Percentiles rank a stretch among this genome's conserved stretches.
These are phyloP conservation scores for Ophion slaviceki DNA, from an alignment of 2,888 invertebrate genomes.

Conservation along the genomic window DNA sequence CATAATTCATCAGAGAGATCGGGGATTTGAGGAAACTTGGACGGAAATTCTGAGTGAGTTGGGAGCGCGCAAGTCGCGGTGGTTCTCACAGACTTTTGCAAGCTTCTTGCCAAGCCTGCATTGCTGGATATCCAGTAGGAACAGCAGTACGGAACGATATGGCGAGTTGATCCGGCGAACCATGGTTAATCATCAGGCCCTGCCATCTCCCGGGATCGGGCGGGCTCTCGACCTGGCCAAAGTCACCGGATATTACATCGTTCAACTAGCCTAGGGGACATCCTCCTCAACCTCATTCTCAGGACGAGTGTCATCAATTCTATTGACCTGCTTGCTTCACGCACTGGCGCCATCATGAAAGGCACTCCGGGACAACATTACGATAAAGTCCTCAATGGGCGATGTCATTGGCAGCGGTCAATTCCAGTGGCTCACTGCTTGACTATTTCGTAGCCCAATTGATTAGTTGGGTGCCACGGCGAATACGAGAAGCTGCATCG, in stretches of 20 bases:
- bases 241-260: not conserved
- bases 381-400: no score
- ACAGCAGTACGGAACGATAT: conserved; percentile 17
- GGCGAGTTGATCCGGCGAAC: conserved; percentile 19
- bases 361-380: no score
- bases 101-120: not conserved
- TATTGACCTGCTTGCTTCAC: no score
- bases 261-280: not conserved
- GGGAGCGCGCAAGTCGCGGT: conserved; percentile 26
- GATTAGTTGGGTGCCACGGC: no score
- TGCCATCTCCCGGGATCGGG: no score
- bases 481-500: not conserved
- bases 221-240: conserved; percentile 2
- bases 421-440: no score
- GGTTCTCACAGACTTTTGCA: conserved; percentile 43
- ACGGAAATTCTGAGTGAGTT: conserved; percentile 15
- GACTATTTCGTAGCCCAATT: no score
- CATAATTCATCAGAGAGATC: conserved; percentile 48
- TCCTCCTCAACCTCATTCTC: not conserved
- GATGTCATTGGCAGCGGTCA: no score
- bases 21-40: conserved; percentile 34
- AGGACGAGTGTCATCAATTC: no score
- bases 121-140: not conserved
- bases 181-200: not conserved
- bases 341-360: no score